Evolutionary conservation across 1,140 invertebrate genomes (phyloP), one percentile per base, ranked within the genome.

Genomic region (Drosophila trapezifrons): DNA sequence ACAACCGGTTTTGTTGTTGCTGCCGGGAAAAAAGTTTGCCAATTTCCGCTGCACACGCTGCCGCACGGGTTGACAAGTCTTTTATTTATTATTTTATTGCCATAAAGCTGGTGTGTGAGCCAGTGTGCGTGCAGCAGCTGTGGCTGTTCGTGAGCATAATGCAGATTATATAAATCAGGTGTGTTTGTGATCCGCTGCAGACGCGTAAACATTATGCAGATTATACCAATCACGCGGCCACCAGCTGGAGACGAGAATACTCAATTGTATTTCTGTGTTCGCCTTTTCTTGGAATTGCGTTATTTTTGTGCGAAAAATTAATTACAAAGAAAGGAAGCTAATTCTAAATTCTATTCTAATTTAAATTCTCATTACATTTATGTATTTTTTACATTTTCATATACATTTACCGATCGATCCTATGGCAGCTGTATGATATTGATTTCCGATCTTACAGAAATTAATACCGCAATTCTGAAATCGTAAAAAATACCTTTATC

Each of bases 1-100:
- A 51, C 56, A 76, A 84, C 56, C 65, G 73, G 78, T 76, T 80
- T 9, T 40, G 35, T 54, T 27, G 18, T 56, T 42, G 32, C 18
- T 51, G 43, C 32, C n/a, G 32, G 12, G 29, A 25, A 52, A 51
- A 66, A 66, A 52, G 65, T 66, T 69, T 51, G 65, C 62, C 62
- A 69, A 69, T 69, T 54, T 69, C 65, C 46, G 65, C 62, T 58
- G 57, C 49, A 64, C 37, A 29, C 55, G 40, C 49, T 54, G 46
- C 49, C 37, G 46, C 37, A 37, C 58, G 17, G 47, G 37, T 57
- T 70, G 51, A 60, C 65, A 66, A 54, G 40, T 42, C 32, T 45
- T 22, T 43, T 10, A 38, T 56, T 22, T 20, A 20, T 59, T 37
- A 51, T 35, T 63, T 22, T 40, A 20, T 17, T 46, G 25, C 13